These are phyloP conservation scores for Trachelus troglodyta DNA, from an alignment of 2,888 invertebrate species.

Conservation along the genomic window DNA sequence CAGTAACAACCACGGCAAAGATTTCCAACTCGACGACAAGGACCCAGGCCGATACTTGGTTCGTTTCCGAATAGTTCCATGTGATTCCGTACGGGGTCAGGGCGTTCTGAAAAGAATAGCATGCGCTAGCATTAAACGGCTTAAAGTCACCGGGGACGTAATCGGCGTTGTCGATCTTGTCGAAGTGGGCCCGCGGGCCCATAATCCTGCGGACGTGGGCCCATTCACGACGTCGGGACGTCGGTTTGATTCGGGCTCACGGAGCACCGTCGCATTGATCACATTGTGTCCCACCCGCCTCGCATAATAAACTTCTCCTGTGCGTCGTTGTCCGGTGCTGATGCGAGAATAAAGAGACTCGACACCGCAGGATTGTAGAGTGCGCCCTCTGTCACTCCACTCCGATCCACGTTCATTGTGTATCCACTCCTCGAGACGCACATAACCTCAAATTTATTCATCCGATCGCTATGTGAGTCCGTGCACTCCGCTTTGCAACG, in stretches of 20 bases:
- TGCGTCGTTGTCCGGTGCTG: conserved; percentile 37
- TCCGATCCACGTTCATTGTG: conserved; percentile 4
- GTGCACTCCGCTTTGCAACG: conserved; percentile 7
- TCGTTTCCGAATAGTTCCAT: not conserved
- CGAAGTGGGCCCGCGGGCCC: conserved; percentile 8
- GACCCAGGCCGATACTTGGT: not conserved
- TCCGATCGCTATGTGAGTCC: not conserved
- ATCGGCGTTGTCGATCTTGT: conserved; percentile 45
- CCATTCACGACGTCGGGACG: conserved; percentile 7
- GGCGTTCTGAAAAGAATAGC: conserved; percentile 35
- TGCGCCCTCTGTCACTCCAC: conserved; percentile 14
- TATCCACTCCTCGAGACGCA: not conserved
- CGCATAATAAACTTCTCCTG: conserved; percentile 26
- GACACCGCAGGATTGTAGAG: conserved; percentile 1
- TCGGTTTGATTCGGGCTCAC: not conserved
- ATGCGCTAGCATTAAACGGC: conserved; percentile 37
- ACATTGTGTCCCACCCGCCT: conserved; percentile 6
- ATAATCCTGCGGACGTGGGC: conserved; percentile 32
- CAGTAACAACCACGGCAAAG: not conserved
- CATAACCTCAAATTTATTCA: conserved; percentile 2
- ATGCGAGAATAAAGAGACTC: conserved; percentile 43
- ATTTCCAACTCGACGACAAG: not conserved
- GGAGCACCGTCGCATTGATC: conserved; percentile 2
- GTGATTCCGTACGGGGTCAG: conserved; percentile 1
- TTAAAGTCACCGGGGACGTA: conserved; percentile 46